Base-by-base conservation (phyloP, 2,888 invertebrate genomes). In the Pyrochroa serraticornis region DNA sequence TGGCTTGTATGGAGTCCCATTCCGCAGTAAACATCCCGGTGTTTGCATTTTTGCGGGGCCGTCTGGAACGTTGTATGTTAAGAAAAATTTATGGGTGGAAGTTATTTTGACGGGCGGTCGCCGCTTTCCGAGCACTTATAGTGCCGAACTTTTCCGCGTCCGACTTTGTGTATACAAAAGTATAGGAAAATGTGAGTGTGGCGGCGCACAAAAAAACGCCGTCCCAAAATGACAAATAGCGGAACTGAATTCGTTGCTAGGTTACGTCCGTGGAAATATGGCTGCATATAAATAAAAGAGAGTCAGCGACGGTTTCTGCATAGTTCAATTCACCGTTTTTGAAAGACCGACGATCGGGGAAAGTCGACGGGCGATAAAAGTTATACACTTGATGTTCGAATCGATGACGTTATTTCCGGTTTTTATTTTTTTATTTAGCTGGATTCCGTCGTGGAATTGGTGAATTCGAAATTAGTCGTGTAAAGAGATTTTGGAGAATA, bases 211-310 rank as follows among this genome's bases (percentile, higher is more conserved):
- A 73, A 74, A 75, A 74, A 72, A 70, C 71, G 64, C 70, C 69
- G 69, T 68, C 69, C 71, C 71, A 74, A 74, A 76, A 75, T 75
- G 75, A 76, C 75, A 75, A 75, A 75, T 75, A 74, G 76, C 74
- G 71, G 74, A 72, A 70, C 72, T 67, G 71, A 69, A 71, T 68
- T 68, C 70, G 75, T 75, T 73, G 74, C 75, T 75, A 74, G 72
- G 75, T 59, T 67, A 73, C 74, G 67, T 59, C 59, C 64, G 67
- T 64, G 66, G 74, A 75, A 74, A 74, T 75, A 75, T 75, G 75
- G 75, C 75, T 75, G 74, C 71, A 75, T 75, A 75, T 75, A 75
- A 75, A 75, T 75, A 74, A 74, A 74, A 75, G 73, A 73, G 70
- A 69, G 68, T 68, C 42, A 58, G 64, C 61, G 68, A 65, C 67